Percentiles rank a stretch among this genome's conserved stretches.
These are phyloP conservation scores for Hippopotamyrus pictus DNA, from an alignment of 2,797 vertebrate genomes.

Conservation along the genomic window DNA sequence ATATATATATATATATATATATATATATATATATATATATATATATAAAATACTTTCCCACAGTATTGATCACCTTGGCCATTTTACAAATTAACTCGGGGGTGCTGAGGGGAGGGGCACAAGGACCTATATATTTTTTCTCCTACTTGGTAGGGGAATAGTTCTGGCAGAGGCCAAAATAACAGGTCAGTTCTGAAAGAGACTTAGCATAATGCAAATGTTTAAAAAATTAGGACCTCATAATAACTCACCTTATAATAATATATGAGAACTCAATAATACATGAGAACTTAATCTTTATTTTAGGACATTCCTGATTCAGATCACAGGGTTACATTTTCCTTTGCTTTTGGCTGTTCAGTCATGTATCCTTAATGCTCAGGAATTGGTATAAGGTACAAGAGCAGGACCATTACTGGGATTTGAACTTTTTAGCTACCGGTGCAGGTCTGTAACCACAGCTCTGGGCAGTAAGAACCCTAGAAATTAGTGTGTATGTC, in stretches of 20 bases:
- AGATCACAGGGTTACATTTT: neutral
- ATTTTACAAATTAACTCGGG: constrained; percentile 71
- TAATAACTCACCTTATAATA: neutral
- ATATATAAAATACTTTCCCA: constrained; percentile 75
- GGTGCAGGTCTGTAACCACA: neutral
- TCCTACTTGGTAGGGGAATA: constrained; percentile 46
- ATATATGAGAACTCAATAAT: neutral
- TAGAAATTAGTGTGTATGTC: neutral
- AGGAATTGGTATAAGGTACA: neutral
- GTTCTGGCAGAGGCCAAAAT: constrained; percentile 35
- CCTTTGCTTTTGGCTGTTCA: neutral
- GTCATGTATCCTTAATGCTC: neutral
- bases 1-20: too few relatives aligned
- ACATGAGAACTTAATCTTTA: neutral
- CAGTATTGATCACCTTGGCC: constrained; percentile 78
- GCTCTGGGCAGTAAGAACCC: neutral
- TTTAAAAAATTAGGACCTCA: neutral
- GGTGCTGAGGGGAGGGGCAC: constrained; percentile 33
- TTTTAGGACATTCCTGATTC: neutral
- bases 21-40: neutral
- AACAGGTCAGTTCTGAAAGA: constrained; percentile 34
- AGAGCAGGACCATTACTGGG: neutral
- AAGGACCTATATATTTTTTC: constrained; percentile 48
- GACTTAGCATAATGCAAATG: neutral
- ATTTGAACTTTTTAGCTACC: neutral